Conservation (phyloP, 2,888 invertebrate genomes). For the Tipula lateralis region DNA sequence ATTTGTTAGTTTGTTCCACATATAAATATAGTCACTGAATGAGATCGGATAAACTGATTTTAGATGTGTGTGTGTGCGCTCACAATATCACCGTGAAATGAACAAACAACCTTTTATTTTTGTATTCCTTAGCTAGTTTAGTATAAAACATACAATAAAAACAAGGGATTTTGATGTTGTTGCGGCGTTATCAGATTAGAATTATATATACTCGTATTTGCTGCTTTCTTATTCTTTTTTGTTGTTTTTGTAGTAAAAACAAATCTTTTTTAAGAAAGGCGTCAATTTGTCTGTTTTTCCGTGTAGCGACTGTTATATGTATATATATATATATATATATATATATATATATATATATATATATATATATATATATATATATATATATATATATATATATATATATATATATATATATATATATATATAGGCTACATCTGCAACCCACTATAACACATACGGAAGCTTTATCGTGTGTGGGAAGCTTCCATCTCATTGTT, state of each 20-base stretch:
- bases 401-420: too few relatives aligned
- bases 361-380: too few relatives aligned
- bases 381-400: too few relatives aligned
- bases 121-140: background rate
- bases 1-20: background rate
- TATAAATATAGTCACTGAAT: background rate
- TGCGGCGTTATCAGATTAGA: slow-evolving; percentile 9
- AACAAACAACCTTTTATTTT: background rate
- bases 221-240: background rate
- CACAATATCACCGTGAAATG: background rate
- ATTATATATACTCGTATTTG: slow-evolving; percentile 12
- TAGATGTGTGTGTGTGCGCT: background rate
- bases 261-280: background rate
- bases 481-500: too few relatives aligned
- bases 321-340: too few relatives aligned
- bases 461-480: too few relatives aligned
- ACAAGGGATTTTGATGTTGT: background rate
- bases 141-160: background rate
- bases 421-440: background rate
- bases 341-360: too few relatives aligned
- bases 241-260: background rate
- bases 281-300: background rate
- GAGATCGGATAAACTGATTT: slow-evolving; percentile 28
- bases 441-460: too few relatives aligned
- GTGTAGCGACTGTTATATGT: background rate